A percentile compares a stretch with the other conserved stretches of the same genome.
Conservation (phyloP, 2,113 vertebrate species). For the Rhodinocichla rosea region DNA sequence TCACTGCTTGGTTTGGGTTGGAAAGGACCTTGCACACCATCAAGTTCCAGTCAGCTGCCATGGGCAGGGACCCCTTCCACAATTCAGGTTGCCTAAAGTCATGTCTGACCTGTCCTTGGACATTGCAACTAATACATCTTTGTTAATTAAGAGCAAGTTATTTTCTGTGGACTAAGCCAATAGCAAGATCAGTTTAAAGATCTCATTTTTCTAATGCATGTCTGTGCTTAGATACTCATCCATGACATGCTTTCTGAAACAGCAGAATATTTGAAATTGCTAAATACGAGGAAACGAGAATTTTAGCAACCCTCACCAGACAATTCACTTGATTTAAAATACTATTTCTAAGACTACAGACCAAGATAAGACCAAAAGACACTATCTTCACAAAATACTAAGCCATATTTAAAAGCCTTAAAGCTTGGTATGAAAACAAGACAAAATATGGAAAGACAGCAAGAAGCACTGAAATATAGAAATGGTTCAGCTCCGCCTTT, state of each 20-base stretch:
- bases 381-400: background rate
- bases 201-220: background rate
- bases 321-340: background rate
- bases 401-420: background rate
- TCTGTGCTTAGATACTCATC: background rate
- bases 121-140: background rate
- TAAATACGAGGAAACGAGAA: rapidly evolving
- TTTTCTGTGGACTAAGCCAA: background rate
- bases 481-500: background rate
- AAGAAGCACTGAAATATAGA: background rate
- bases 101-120: background rate
- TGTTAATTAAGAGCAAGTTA: background rate
- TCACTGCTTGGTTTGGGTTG: background rate
- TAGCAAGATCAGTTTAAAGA: background rate
- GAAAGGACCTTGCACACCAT: background rate
- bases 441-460: background rate
- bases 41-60: background rate
- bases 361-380: background rate
- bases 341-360: background rate
- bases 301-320: rapidly evolving
- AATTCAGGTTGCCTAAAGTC: background rate
- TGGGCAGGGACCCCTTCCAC: background rate
- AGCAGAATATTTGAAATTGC: background rate
- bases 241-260: background rate
- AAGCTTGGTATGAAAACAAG: background rate